A percentile compares a stretch with the other conserved stretches of the same genome.
Conservation (phyloP, 2,113 vertebrate genomes). For the Galemys pyrenaicus region DNA sequence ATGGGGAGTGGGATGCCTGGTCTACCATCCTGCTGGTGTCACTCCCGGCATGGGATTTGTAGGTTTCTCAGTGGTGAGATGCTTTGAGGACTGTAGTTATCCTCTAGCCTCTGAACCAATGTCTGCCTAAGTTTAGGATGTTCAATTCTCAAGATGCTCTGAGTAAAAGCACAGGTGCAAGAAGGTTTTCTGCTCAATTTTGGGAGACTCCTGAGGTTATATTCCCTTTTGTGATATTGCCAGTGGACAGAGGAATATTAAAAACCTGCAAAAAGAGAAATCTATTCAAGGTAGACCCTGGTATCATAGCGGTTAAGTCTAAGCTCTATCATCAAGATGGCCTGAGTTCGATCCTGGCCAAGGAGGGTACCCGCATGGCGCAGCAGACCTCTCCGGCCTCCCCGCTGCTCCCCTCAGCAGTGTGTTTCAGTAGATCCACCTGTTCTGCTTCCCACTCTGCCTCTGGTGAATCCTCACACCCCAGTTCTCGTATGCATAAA, state of each 20-base stretch:
- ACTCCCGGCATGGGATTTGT: neutral
- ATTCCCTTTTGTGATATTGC: neutral
- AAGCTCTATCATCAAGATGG: no score
- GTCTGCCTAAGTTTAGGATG: neutral
- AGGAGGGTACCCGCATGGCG: no score
- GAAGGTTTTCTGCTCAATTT: neutral
- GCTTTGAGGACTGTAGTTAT: neutral
- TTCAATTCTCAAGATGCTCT: neutral
- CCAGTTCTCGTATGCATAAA: no score
- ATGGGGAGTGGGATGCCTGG: neutral
- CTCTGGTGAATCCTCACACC: no score
- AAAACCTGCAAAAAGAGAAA: neutral
- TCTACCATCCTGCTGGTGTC: neutral
- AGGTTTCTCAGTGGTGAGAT: neutral
- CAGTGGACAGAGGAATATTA: neutral
- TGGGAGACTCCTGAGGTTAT: neutral
- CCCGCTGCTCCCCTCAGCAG: no score
- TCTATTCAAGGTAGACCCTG: neutral
- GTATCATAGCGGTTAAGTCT: no score
- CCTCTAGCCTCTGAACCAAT: neutral
- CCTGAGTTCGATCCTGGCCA: no score
- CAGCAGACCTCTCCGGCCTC: no score
- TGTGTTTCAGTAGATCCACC: no score
- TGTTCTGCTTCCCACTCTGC: no score
- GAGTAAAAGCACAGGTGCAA: neutral